These are phyloP conservation scores for Listronotus bonariensis DNA, from an alignment of 1,140 invertebrate genomes.

Conservation along the genomic window DNA sequence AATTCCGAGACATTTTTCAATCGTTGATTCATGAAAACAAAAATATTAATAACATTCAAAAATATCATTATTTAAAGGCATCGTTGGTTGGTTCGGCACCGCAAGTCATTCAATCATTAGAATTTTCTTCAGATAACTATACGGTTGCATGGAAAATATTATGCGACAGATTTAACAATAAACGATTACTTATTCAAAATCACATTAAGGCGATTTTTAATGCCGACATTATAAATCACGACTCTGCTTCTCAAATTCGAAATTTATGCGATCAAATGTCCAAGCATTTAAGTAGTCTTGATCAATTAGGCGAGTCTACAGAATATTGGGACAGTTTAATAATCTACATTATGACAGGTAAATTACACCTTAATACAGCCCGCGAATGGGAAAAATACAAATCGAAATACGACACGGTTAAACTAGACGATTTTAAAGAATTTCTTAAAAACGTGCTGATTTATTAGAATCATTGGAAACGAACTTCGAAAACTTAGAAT, in stretches of 20 bases:
- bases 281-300: constrained; percentile 38
- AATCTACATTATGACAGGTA: constrained; percentile 29
- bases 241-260: no score
- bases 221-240: no score
- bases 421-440: constrained; percentile 4
- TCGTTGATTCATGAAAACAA: constrained; percentile 17
- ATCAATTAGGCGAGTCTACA: constrained; percentile 29
- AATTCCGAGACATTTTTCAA: constrained; percentile 24
- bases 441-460: constrained; percentile 13
- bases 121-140: constrained; percentile 27
- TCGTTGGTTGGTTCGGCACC: constrained; percentile 15
- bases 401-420: neutral
- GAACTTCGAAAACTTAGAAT: neutral
- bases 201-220: no score
- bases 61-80: constrained; percentile 28
- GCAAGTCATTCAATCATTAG: constrained; percentile 27
- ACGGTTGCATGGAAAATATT: constrained; percentile 20
- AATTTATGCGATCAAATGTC: constrained; percentile 34
- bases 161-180: constrained; percentile 28
- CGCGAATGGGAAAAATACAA: constrained; percentile 23
- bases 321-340: constrained; percentile 43
- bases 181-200: constrained; percentile 9
- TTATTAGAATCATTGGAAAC: constrained; percentile 12
- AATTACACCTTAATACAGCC: constrained; percentile 18
- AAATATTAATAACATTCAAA: constrained; percentile 21